A percentile compares a stretch with the other conserved stretches of the same genome.
Conservation (phyloP, 2,113 vertebrate species). For the Rhea americana region DNA sequence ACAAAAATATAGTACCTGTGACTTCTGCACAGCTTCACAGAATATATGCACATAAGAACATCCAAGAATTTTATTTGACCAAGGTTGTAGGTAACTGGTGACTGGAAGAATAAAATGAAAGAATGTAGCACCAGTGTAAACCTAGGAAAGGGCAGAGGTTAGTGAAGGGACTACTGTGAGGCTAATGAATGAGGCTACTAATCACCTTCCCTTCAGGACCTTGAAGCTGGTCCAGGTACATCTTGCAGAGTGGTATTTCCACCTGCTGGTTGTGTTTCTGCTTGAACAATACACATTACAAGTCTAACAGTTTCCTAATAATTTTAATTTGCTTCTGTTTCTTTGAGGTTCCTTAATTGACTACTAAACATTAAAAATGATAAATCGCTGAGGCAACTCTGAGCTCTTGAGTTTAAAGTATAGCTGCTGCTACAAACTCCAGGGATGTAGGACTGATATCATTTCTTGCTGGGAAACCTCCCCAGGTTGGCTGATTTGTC, state of each 20-base stretch:
- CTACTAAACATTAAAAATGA: constrained; percentile 7
- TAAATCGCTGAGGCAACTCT: neutral
- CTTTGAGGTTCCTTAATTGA: constrained; percentile 27
- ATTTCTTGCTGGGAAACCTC: neutral
- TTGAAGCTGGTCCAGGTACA: neutral
- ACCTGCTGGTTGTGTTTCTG: neutral
- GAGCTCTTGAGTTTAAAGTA: constrained; percentile 23
- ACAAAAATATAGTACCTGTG: neutral
- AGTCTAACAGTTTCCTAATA: neutral
- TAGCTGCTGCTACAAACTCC: neutral
- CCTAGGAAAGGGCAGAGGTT: neutral
- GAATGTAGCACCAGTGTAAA: neutral
- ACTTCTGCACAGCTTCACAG: neutral
- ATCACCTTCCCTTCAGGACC: neutral
- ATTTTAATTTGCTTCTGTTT: constrained; percentile 27
- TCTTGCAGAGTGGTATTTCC: neutral
- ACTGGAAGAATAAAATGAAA: neutral
- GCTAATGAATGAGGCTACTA: neutral
- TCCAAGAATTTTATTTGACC: neutral
- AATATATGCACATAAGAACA: neutral
- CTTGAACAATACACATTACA: neutral
- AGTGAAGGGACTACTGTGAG: neutral
- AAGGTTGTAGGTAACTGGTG: neutral
- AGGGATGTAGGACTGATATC: neutral
- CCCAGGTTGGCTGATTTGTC: neutral